Conservation (phyloP, 2,113 vertebrate genomes). For the Hippocampus abdominalis region DNA sequence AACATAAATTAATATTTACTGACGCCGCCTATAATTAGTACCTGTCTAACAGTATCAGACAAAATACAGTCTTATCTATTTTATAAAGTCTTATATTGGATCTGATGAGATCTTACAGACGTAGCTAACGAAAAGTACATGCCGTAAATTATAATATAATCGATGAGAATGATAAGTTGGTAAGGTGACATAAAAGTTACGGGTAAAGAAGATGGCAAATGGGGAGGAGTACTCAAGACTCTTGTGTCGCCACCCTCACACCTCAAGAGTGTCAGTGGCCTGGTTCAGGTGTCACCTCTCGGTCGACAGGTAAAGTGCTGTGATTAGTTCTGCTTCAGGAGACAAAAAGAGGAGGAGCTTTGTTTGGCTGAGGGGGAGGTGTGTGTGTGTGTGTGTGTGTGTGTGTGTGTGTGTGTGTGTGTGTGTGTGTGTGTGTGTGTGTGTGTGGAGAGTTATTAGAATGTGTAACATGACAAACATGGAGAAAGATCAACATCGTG, state of each 20-base stretch:
- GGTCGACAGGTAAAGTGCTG: conserved; percentile 68
- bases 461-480: conserved; percentile 55
- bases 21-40: not conserved
- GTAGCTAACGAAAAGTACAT: not conserved
- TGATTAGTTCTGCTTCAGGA: conserved; percentile 64
- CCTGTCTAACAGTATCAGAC: not conserved
- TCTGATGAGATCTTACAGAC: not conserved
- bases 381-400: conserved; percentile 25
- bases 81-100: not conserved
- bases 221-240: conserved; percentile 31
- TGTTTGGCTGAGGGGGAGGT: conserved; percentile 46
- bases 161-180: not conserved
- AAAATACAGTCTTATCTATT: not conserved
- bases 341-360: conserved; percentile 57
- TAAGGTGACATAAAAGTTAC: conserved; percentile 13
- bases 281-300: conserved; percentile 66
- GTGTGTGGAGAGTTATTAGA: too few species aligned
- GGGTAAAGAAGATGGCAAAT: conserved; percentile 21
- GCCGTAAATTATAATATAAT: not conserved
- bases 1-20: too few species aligned
- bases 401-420: too few species aligned
- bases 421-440: too few species aligned
- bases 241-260: conserved; percentile 36
- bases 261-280: conserved; percentile 25
- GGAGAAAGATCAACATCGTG: conserved; percentile 62